Percentiles rank a stretch among this genome's conserved stretches.
phyloP scores from a whole-genome alignment of 2,888 invertebrate genomes.

The Altica lythri region DNA sequence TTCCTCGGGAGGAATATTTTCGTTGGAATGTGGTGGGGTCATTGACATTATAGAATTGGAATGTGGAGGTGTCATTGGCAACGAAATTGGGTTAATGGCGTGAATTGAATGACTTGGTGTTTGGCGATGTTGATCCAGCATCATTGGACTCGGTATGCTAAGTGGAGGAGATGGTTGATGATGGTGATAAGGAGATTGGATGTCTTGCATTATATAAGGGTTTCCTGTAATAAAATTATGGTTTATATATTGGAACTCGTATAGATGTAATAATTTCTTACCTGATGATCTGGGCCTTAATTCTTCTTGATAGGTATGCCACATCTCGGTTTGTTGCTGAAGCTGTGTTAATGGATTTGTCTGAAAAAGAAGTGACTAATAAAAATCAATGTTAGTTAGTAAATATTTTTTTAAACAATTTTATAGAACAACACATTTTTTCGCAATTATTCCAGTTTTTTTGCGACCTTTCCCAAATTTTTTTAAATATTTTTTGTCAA shows the following conservation, averaged over 20 bases:
- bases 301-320: constrained; percentile 50
- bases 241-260: neutral
- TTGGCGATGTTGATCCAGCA: constrained; percentile 37
- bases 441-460: too few relatives aligned
- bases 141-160: constrained; percentile 36
- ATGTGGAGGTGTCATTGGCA: constrained; percentile 37
- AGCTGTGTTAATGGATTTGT: constrained; percentile 50
- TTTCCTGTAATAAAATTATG: constrained; percentile 24
- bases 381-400: too few relatives aligned
- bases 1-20: constrained; percentile 43
- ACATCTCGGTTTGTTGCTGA: constrained; percentile 53
- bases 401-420: too few relatives aligned
- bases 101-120: constrained; percentile 34
- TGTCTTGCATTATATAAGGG: constrained; percentile 38
- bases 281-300: constrained; percentile 42
- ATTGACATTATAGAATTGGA: constrained; percentile 31
- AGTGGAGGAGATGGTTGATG: constrained; percentile 35
- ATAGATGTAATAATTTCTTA: constrained; percentile 16
- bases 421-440: too few relatives aligned
- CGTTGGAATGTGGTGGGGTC: constrained; percentile 42
- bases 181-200: constrained; percentile 27
- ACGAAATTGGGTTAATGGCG: constrained; percentile 23
- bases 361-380: too few relatives aligned
- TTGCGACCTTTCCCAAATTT: too few relatives aligned
- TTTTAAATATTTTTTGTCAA: too few relatives aligned